A percentile compares a stretch with the other conserved stretches of the same genome.
Evolutionary conservation across 2,888 invertebrate species (phyloP).

Genomic region (Dynastes maya): DNA sequence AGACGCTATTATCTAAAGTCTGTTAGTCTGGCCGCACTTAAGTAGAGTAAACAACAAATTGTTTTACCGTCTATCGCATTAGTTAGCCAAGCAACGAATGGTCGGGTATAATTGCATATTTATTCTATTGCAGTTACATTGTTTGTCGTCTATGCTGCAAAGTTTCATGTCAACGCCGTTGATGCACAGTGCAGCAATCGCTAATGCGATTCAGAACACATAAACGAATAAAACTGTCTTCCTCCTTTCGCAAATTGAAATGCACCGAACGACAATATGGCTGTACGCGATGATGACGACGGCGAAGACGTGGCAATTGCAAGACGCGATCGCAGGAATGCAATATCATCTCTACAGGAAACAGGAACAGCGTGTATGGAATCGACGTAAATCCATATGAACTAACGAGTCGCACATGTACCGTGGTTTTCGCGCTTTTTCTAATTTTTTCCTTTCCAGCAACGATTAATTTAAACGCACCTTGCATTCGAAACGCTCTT

Average conservation of each 20-base stretch:
- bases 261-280: constrained; percentile 28
- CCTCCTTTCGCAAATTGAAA: constrained; percentile 44
- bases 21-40: no score
- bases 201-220: constrained; percentile 41
- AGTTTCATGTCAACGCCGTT: not conserved
- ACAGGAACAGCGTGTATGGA: constrained; percentile 48
- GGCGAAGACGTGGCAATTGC: constrained; percentile 26
- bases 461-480: not conserved
- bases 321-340: constrained; percentile 42
- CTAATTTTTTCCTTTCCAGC: not conserved
- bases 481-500: not conserved
- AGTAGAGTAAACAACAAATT: no score
- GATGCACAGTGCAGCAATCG: constrained; percentile 4
- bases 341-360: constrained; percentile 45
- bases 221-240: constrained; percentile 41
- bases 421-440: constrained; percentile 17
- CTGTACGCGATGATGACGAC: no score
- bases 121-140: constrained; percentile 34
- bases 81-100: not conserved
- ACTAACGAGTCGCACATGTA: not conserved
- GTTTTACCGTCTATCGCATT: no score
- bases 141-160: constrained; percentile 36
- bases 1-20: no score
- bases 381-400: constrained; percentile 21
- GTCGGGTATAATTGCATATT: constrained; percentile 15